Conservation (phyloP, 2,113 vertebrate species). For the Lepus europaeus region DNA sequence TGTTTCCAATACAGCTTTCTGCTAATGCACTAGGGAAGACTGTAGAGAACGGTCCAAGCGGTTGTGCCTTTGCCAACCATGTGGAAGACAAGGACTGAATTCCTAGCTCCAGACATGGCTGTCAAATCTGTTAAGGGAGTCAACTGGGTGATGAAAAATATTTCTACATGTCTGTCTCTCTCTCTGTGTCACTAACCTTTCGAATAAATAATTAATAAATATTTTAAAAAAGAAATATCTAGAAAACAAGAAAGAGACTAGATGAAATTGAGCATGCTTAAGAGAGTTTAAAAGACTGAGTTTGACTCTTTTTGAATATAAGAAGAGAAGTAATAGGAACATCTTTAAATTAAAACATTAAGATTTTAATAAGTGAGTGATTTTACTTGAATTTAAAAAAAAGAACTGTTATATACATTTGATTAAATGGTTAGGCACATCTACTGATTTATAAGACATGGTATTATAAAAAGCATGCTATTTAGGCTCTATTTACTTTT, state of each 20-base stretch:
- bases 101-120: too few relatives aligned
- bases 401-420: background rate
- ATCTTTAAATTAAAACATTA: background rate
- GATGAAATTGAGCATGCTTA: rapidly evolving
- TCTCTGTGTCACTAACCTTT: too few relatives aligned
- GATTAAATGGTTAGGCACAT: background rate
- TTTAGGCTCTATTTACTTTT: background rate
- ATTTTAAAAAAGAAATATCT: background rate
- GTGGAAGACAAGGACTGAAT: too few relatives aligned
- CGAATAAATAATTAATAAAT: too few relatives aligned
- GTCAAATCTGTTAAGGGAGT: too few relatives aligned
- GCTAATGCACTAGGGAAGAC: too few relatives aligned
- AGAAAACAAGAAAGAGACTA: background rate
- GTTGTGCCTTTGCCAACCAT: too few relatives aligned
- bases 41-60: too few relatives aligned
- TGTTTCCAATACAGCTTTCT: too few relatives aligned
- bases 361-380: background rate
- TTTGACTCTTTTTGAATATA: background rate
- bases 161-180: too few relatives aligned
- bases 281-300: background rate
- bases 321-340: background rate
- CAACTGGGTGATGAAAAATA: too few relatives aligned
- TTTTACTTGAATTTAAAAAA: background rate
- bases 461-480: background rate
- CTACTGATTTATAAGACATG: background rate